A percentile compares a stretch with the other conserved stretches of the same genome.
Evolutionary conservation across 2,797 vertebrate species (phyloP).

Genomic region (Artibeus jamaicensis): DNA sequence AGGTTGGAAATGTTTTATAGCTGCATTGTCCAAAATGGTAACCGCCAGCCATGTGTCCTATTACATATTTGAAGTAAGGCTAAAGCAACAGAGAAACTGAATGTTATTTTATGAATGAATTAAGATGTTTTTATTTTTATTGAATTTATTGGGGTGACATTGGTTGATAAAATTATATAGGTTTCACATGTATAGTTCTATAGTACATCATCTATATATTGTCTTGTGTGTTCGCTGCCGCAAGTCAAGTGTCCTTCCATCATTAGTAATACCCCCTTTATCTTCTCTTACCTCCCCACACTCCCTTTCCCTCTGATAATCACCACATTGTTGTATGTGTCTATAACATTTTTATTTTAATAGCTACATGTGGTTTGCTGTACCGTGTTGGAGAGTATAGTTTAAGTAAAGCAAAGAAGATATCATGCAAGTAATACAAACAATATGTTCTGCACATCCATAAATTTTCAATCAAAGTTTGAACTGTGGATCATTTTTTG

Average conservation of each 20-base stretch:
- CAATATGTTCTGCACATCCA: not conserved
- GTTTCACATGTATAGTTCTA: not conserved
- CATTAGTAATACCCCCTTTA: too few relatives aligned
- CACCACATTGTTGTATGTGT: not conserved
- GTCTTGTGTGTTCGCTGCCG: too few relatives aligned
- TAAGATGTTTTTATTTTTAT: not conserved
- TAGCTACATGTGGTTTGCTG: not conserved
- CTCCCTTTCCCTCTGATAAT: not conserved
- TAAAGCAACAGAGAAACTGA: not conserved
- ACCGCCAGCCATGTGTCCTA: not conserved
- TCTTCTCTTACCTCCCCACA: not conserved
- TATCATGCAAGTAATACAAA: not conserved
- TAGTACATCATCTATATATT: not conserved
- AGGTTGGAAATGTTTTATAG: not conserved
- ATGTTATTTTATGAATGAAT: not conserved
- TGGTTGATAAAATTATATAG: not conserved
- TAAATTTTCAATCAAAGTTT: not conserved
- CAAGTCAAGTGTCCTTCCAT: not conserved
- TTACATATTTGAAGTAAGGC: not conserved
- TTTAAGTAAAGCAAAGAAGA: constrained; percentile 18
- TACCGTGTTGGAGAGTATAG: not conserved
- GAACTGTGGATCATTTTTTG: not conserved
- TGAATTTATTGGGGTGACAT: not conserved
- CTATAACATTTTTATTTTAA: not conserved
- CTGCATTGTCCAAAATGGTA: not conserved